Evolutionary conservation across 2,797 vertebrate genomes (phyloP), one percentile per base, ranked within the genome.

Genomic region (Hydrolagus colliei): DNA sequence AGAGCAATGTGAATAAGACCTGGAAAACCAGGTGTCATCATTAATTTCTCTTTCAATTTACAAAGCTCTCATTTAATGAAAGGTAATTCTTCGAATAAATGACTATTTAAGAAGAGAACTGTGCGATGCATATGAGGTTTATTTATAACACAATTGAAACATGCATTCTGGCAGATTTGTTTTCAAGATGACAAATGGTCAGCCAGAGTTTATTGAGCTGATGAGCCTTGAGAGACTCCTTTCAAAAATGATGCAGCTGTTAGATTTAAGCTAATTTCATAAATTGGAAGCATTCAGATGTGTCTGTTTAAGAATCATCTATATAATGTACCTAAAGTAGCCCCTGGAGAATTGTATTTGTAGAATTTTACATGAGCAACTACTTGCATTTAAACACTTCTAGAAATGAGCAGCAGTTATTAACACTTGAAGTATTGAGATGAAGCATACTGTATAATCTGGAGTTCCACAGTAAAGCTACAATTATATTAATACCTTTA

Each of bases 181-280:
- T 89, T 91, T 91, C 89, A 91, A 90, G 90, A 92, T 94, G 95
- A 95, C 94, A 94, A 94, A 95, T 94, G 92, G 93, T 93, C 88
- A 89, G 93, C 88, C 92, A 90, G 90, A 87, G 78, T 87, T 89
- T 90, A 90, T 88, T 90, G 89, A 87, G 90, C 67, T 90, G 88
- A 93, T 93, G 89, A 90, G 92, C 91, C 94, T 92, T 92, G 88
- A 67, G 92, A 94, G 93, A 91, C 91, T 92, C 90, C 92, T 95
- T 93, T 90, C 87, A 92, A 91, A 94, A 93, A 94, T 86, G 89
- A 94, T 94, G 90, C 94, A 95, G 93, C 92, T 96, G 93, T 94
- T 95, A 94, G 89, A 86, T 94, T 92, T 92, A 91, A 93, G 90
- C 91, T 90, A 94, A 92, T 93, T 93, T 91, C 88, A 89, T 93